Evolutionary conservation across 2,888 invertebrate genomes (phyloP).

Genomic region (Tortrix viridana): DNA sequence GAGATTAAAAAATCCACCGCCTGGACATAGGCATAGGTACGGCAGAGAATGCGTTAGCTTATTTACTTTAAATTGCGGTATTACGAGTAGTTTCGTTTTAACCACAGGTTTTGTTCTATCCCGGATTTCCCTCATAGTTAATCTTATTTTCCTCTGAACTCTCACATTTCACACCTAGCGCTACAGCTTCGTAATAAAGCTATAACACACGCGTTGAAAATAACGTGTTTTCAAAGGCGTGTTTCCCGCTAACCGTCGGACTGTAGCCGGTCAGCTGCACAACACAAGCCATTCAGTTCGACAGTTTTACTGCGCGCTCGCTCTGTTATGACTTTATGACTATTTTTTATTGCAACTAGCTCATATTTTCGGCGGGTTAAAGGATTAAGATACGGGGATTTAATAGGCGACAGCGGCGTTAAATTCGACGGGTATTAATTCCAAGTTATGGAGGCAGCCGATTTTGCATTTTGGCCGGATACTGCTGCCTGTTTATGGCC

Average conservation of each 20-base stretch:
- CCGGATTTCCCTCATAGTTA: no score
- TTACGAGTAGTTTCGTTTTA: no score
- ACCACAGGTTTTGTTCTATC: no score
- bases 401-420: constrained; percentile 45
- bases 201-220: constrained; percentile 5
- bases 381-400: constrained; percentile 62
- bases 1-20: no score
- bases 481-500: no score
- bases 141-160: no score
- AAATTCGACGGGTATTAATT: constrained; percentile 41
- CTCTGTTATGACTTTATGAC: constrained; percentile 72
- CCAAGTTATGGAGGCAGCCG: constrained; percentile 35
- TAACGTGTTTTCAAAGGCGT: constrained; percentile 21
- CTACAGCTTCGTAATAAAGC: not conserved
- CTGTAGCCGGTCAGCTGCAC: constrained; percentile 53
- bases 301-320: constrained; percentile 75
- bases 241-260: not conserved
- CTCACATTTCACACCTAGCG: not conserved
- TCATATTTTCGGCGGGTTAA: constrained; percentile 72
- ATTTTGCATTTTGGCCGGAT: constrained; percentile 12
- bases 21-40: no score
- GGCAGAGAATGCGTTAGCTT: no score
- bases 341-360: constrained; percentile 74
- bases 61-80: no score
- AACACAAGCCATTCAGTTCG: constrained; percentile 66